Evolutionary conservation across 2,888 invertebrate genomes (phyloP).

Genomic region (Macrosoma leucophasiata): DNA sequence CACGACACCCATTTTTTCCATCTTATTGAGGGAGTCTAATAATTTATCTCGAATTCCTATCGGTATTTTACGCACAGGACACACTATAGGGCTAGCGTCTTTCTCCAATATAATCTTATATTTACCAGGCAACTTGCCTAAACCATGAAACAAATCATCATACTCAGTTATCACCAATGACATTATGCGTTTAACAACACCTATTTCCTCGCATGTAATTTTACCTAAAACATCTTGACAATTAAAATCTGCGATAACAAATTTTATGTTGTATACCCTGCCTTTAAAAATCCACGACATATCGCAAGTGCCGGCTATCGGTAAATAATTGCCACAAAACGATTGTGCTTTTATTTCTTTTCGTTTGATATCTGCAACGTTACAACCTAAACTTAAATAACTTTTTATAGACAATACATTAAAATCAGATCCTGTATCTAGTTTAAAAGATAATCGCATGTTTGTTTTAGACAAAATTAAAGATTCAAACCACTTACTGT

Average conservation of each 20-base stretch:
- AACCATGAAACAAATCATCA: not conserved
- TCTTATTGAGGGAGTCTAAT: not conserved
- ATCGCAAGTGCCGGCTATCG: slow-evolving; percentile 7
- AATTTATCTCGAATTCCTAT: slow-evolving; percentile 1
- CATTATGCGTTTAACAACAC: slow-evolving; percentile 1
- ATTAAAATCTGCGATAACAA: slow-evolving; percentile 1
- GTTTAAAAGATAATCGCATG: slow-evolving; percentile 6
- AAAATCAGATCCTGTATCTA: slow-evolving; percentile 16
- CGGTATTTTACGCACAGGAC: slow-evolving; percentile 3
- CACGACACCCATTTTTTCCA: not conserved
- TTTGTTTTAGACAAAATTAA: not conserved
- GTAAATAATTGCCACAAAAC: slow-evolving; percentile 13
- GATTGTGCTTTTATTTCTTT: slow-evolving; percentile 10
- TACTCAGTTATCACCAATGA: not conserved
- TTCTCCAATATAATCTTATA: slow-evolving; percentile 2
- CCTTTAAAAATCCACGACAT: slow-evolving; percentile 7
- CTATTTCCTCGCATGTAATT: not conserved
- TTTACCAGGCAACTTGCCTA: not conserved
- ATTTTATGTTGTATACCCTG: slow-evolving; percentile 7
- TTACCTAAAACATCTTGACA: slow-evolving; percentile 1
- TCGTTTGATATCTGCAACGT: not conserved
- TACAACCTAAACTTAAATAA: slow-evolving; percentile 6
- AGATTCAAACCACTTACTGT: slow-evolving; percentile 5
- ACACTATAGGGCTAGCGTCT: not conserved
- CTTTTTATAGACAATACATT: slow-evolving; percentile 15